A percentile compares a stretch with the other conserved stretches of the same genome.
phyloP scores from a whole-genome alignment of 2,797 vertebrate genomes.

The Gallirallus australis region DNA sequence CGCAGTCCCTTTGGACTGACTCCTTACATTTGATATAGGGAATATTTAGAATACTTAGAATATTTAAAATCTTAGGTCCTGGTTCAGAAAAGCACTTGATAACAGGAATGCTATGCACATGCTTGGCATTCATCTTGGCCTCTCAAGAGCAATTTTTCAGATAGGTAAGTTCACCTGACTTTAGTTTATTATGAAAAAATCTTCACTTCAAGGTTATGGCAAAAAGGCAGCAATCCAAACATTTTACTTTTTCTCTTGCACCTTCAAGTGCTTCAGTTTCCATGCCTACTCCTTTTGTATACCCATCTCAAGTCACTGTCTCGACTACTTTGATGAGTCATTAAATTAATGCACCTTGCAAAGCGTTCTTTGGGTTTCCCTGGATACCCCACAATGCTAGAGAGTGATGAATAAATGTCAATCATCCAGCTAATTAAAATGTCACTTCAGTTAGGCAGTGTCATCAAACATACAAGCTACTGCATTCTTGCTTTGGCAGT shows the following conservation, averaged over 20 bases:
- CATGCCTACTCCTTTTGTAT: background rate
- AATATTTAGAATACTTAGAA: constrained; percentile 44
- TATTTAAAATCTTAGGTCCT: background rate
- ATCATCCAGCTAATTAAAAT: background rate
- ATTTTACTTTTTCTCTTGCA: background rate
- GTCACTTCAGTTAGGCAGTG: background rate
- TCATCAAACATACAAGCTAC: background rate
- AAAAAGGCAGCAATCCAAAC: background rate
- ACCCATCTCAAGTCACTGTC: background rate
- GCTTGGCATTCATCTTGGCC: background rate
- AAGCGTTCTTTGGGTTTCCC: background rate
- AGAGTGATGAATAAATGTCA: background rate
- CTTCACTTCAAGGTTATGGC: background rate
- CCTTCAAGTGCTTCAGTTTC: background rate
- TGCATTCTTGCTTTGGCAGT: background rate
- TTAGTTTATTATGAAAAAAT: background rate
- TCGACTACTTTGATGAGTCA: background rate
- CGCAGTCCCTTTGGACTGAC: background rate
- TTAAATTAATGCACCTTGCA: background rate
- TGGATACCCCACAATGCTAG: background rate
- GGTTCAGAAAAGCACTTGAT: constrained; percentile 49
- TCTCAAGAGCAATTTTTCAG: constrained; percentile 23
- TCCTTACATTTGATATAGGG: constrained; percentile 3
- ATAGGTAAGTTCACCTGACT: constrained; percentile 37
- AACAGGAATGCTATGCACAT: constrained; percentile 52